Conservation (phyloP, 2,113 vertebrate genomes). For the Dryoscopus gambensis region DNA sequence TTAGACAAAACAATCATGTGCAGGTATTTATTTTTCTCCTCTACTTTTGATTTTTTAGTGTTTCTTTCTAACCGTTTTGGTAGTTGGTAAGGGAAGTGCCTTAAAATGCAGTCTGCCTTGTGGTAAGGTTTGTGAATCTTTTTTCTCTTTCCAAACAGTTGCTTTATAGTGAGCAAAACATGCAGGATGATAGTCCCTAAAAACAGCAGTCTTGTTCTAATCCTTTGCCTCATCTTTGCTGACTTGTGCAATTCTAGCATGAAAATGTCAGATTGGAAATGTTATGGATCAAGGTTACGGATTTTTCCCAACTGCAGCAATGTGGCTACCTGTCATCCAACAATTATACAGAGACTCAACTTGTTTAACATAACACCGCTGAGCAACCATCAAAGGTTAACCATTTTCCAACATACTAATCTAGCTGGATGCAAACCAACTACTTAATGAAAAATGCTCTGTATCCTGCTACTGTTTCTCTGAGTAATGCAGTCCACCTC, state of each 20-base stretch:
- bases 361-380: background rate
- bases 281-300: background rate
- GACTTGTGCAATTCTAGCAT: background rate
- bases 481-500: background rate
- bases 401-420: background rate
- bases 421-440: background rate
- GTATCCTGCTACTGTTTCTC: background rate
- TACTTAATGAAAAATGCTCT: background rate
- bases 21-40: background rate
- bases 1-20: background rate
- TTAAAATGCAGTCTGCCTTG: background rate
- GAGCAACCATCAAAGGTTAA: slow-evolving; percentile 15
- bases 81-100: background rate
- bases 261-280: background rate
- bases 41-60: background rate
- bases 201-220: background rate
- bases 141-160: background rate
- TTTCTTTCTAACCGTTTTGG: background rate
- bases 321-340: background rate
- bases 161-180: background rate
- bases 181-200: background rate
- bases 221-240: background rate
- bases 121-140: background rate
- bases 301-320: background rate
- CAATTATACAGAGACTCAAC: background rate